phyloP scores from a whole-genome alignment of 2,797 vertebrate species.

The Thunnus albacares region DNA sequence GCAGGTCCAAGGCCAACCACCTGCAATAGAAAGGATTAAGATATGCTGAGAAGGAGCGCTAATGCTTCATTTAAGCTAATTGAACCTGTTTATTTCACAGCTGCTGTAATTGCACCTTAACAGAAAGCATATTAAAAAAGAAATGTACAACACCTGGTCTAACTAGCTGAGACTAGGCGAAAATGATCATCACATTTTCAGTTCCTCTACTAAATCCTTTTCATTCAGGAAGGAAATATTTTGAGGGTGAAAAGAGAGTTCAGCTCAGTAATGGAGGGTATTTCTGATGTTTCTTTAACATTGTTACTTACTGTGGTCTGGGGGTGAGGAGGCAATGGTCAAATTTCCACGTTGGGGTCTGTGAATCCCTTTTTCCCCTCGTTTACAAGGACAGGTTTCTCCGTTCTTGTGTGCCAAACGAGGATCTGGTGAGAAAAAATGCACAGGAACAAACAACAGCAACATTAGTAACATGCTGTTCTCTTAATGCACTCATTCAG shows the following conservation, averaged over 20 bases:
- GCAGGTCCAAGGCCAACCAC: slow-evolving; percentile 66
- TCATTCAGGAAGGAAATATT: neutral
- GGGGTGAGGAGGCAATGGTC: slow-evolving; percentile 66
- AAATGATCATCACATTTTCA: slow-evolving; percentile 7
- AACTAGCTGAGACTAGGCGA: neutral
- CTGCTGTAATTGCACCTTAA: slow-evolving; percentile 46
- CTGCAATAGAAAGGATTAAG: slow-evolving; percentile 72
- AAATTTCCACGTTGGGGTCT: slow-evolving; percentile 97
- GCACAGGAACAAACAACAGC: slow-evolving; percentile 40
- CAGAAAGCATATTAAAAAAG: slow-evolving; percentile 29
- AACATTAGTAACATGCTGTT: slow-evolving; percentile 57
- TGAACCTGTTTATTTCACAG: slow-evolving; percentile 55
- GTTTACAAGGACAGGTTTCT: slow-evolving; percentile 97
- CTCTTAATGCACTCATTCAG: slow-evolving; percentile 50
- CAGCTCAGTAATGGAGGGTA: neutral
- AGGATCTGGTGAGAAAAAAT: slow-evolving; percentile 89
- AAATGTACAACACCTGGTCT: slow-evolving; percentile 34
- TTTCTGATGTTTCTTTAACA: neutral
- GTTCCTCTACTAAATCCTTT: neutral
- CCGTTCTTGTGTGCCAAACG: slow-evolving; percentile 98
- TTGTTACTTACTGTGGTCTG: slow-evolving; percentile 67
- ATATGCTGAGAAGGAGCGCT: slow-evolving; percentile 49
- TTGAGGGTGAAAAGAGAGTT: neutral
- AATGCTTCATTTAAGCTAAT: slow-evolving; percentile 46
- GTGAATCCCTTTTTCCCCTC: slow-evolving; percentile 99